These are phyloP conservation scores for Lordiphosa clarofinis DNA, from an alignment of 1,140 invertebrate genomes.

Conservation along the genomic window DNA sequence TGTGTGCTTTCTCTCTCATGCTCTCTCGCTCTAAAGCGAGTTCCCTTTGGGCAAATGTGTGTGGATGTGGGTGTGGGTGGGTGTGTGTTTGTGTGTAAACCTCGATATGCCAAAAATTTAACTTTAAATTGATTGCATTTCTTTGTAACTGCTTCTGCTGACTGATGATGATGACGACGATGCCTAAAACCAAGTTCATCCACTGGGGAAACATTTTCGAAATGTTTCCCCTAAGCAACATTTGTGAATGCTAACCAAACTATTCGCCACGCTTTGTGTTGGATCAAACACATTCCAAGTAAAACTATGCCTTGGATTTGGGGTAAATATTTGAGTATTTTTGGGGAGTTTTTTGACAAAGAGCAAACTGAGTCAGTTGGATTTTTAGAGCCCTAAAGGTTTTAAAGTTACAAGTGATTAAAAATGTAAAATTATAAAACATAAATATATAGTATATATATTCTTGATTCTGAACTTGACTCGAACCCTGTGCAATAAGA, in stretches of 20 bases:
- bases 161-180: constrained; percentile 15
- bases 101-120: constrained; percentile 56
- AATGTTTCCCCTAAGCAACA: constrained; percentile 43
- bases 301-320: not conserved
- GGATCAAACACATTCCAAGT: constrained; percentile 64
- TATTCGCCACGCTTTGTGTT: constrained; percentile 70
- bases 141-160: constrained; percentile 39
- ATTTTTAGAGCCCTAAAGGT: no score
- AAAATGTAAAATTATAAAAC: no score
- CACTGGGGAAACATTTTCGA: constrained; percentile 53
- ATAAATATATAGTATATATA: no score
- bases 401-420: no score
- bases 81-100: constrained; percentile 16
- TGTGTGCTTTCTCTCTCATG: not conserved
- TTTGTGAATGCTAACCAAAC: constrained; percentile 30
- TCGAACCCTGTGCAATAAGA: no score
- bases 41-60: constrained; percentile 18
- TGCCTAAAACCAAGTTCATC: constrained; percentile 43
- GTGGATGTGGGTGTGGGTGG: no score
- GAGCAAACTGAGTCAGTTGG: no score
- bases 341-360: not conserved
- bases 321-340: constrained; percentile 2
- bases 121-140: constrained; percentile 59
- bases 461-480: no score
- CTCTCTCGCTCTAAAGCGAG: constrained; percentile 8